Conservation (phyloP, 2,797 vertebrate species). For the Sciaenops ocellatus region DNA sequence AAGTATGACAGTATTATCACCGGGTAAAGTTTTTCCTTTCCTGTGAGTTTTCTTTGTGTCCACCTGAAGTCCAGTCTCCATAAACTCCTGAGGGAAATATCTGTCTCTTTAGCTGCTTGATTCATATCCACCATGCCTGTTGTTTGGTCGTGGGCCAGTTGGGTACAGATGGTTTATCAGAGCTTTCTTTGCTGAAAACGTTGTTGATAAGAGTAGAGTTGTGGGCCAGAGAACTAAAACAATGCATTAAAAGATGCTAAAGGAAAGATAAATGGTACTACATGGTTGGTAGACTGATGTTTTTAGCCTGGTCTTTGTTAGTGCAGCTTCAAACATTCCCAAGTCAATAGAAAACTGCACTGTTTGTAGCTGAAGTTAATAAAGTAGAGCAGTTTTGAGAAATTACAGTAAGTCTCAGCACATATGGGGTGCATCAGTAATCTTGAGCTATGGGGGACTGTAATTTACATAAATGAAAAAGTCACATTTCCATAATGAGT, state of each 20-base stretch:
- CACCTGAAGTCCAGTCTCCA: neutral
- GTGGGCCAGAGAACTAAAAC: neutral
- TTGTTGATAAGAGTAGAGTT: neutral
- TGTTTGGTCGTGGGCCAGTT: neutral
- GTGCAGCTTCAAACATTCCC: neutral
- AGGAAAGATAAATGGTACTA: neutral
- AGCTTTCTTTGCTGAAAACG: neutral
- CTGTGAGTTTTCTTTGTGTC: neutral
- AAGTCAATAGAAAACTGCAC: neutral
- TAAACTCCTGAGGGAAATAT: neutral
- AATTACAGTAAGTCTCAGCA: neutral
- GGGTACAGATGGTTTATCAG: neutral
- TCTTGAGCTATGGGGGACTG: constrained; percentile 13
- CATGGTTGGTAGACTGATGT: no score
- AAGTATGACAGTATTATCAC: neutral
- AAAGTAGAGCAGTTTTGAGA: neutral
- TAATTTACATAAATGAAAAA: constrained; percentile 41
- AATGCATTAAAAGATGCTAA: neutral
- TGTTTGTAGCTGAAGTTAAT: constrained; percentile 3
- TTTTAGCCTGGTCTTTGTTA: no score
- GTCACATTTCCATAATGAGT: constrained; percentile 40
- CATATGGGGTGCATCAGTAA: neutral
- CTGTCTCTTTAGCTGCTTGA: neutral
- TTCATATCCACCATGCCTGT: neutral
- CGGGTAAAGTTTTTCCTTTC: neutral